Evolutionary conservation across 2,113 vertebrate species (phyloP).

Genomic region (Amphilophus citrinellus): DNA sequence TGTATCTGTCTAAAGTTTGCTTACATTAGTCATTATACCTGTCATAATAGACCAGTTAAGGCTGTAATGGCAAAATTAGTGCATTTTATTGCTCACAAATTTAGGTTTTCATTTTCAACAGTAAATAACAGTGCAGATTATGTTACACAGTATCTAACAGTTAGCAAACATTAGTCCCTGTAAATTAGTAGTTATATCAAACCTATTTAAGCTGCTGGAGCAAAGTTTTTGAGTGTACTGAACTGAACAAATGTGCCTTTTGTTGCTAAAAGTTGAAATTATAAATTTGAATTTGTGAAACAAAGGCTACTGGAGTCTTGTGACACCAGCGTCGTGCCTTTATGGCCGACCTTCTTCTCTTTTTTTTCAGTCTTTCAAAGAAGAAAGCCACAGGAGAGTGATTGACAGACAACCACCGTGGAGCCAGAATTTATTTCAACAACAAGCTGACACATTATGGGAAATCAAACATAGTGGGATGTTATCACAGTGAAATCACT

Average conservation of each 20-base stretch:
- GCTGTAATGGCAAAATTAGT: background rate
- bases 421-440: slow-evolving; percentile 73
- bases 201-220: background rate
- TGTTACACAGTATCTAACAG: background rate
- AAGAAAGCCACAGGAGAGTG: slow-evolving; percentile 33
- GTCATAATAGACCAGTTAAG: background rate
- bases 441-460: slow-evolving; percentile 75
- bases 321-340: slow-evolving; percentile 42
- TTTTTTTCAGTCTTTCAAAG: slow-evolving; percentile 9
- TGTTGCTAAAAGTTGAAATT: background rate
- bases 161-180: background rate
- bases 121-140: too few species aligned
- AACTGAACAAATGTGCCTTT: background rate
- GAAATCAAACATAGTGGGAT: slow-evolving; percentile 76
- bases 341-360: background rate
- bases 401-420: slow-evolving; percentile 67
- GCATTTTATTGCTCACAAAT: background rate
- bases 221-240: background rate
- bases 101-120: too few species aligned
- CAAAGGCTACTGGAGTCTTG: background rate
- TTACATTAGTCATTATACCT: background rate
- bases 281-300: slow-evolving; percentile 14
- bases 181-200: background rate
- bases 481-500: slow-evolving; percentile 66
- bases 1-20: too few species aligned